phyloP scores from a whole-genome alignment of 2,797 vertebrate genomes.

The Calcarius lapponicus region DNA sequence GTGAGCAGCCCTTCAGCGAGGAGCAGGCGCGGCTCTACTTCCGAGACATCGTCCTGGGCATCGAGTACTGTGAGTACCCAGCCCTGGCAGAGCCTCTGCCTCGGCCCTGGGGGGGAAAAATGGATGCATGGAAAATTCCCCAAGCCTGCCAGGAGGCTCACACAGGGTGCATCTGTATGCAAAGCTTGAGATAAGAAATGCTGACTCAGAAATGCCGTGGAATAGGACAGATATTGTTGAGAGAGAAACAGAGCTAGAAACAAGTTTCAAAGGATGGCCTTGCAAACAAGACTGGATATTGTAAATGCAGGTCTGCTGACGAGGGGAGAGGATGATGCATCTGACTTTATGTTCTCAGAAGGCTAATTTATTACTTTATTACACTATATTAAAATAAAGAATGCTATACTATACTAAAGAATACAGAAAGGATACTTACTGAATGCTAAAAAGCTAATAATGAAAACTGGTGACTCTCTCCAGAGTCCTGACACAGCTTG shows the following conservation, averaged over 20 bases:
- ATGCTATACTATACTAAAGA: too few species aligned
- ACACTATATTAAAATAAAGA: too few species aligned
- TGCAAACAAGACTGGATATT: not conserved
- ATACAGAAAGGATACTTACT: too few species aligned
- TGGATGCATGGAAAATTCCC: not conserved
- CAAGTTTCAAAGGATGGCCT: not conserved
- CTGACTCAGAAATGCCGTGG: not conserved
- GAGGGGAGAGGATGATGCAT: too few species aligned
- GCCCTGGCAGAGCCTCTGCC: accelerated
- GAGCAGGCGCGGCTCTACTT: slow-evolving; percentile 91
- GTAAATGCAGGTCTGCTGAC: too few species aligned
- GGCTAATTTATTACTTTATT: too few species aligned
- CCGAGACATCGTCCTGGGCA: slow-evolving; percentile 93
- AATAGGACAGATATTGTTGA: not conserved
- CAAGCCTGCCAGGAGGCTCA: not conserved
- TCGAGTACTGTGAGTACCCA: slow-evolving; percentile 92
- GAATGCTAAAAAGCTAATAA: too few species aligned
- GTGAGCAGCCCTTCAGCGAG: slow-evolving; percentile 86
- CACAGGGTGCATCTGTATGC: not conserved
- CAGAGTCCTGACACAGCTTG: too few species aligned
- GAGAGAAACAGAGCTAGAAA: not conserved
- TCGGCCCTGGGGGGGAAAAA: not conserved
- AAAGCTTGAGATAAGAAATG: not conserved
- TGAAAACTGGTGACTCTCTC: too few species aligned
- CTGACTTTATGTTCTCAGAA: too few species aligned